Percentiles rank a stretch among this genome's conserved stretches.
Evolutionary conservation across 2,888 invertebrate species (phyloP).

Genomic region (Tetragnatha montana): DNA sequence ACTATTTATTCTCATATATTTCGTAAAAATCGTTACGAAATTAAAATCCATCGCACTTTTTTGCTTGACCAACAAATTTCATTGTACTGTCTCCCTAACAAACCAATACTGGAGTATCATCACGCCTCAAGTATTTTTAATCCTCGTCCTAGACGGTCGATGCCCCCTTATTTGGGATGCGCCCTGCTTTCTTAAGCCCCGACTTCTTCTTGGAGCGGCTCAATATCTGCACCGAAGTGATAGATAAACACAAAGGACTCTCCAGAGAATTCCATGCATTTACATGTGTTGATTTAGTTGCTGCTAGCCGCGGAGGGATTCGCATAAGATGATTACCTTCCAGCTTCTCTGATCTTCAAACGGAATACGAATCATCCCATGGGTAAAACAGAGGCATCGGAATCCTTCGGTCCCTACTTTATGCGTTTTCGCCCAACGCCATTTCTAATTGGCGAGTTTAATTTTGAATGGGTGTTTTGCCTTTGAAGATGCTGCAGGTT

Average conservation of each 20-base stretch:
- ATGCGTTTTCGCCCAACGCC: neutral
- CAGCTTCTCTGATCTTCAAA: slow-evolving; percentile 17
- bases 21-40: too few relatives aligned
- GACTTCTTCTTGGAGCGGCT: slow-evolving; percentile 5
- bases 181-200: neutral
- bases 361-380: slow-evolving; percentile 15
- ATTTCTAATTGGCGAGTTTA: neutral
- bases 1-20: too few relatives aligned
- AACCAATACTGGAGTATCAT: too few relatives aligned
- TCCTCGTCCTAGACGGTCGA: neutral
- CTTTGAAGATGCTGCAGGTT: neutral
- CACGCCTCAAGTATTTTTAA: neutral
- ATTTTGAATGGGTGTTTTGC: neutral
- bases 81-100: too few relatives aligned
- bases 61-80: too few relatives aligned
- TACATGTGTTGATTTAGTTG: slow-evolving; percentile 58
- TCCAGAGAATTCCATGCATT: slow-evolving; percentile 39
- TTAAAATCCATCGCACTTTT: too few relatives aligned
- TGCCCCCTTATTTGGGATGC: neutral
- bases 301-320: neutral
- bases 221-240: slow-evolving; percentile 41
- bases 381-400: neutral
- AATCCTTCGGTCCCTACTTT: neutral
- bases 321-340: slow-evolving; percentile 42
- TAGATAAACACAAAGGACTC: slow-evolving; percentile 38